phyloP scores from a whole-genome alignment of 2,113 vertebrate species.

The Callopanchax toddi region DNA sequence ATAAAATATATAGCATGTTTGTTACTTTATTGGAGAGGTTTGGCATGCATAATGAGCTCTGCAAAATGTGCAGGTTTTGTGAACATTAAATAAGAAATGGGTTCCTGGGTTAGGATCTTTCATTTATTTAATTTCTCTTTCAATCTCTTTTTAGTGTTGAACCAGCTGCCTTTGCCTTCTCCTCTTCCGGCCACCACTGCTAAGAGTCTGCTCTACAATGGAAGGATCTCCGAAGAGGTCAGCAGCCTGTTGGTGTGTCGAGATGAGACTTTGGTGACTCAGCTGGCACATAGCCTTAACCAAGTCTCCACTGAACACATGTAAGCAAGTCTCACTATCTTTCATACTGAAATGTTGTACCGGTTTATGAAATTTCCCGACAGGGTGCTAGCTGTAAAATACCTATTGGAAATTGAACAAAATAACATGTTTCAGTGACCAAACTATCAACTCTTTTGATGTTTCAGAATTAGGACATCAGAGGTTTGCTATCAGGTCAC shows the following conservation, averaged over 20 bases:
- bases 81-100: neutral
- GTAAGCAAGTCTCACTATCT: slow-evolving; percentile 71
- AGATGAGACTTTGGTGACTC: slow-evolving; percentile 95
- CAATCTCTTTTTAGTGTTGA: slow-evolving; percentile 87
- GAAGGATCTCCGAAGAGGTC: slow-evolving; percentile 96
- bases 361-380: neutral
- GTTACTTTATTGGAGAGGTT: neutral
- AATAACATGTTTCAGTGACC: neutral
- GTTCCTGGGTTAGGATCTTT: neutral
- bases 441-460: too few species aligned
- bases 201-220: slow-evolving; percentile 98
- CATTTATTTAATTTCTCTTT: neutral
- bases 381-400: neutral
- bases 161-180: slow-evolving; percentile 98
- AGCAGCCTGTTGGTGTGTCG: slow-evolving; percentile 93
- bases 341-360: neutral
- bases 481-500: neutral
- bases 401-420: neutral
- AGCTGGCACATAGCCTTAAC: slow-evolving; percentile 95
- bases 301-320: slow-evolving; percentile 99
- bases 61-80: neutral
- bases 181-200: slow-evolving; percentile 98
- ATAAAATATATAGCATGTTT: too few species aligned
- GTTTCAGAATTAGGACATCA: neutral
- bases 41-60: neutral